Base-by-base conservation (phyloP, 2,888 invertebrate genomes). In the Cenopis cana region DNA sequence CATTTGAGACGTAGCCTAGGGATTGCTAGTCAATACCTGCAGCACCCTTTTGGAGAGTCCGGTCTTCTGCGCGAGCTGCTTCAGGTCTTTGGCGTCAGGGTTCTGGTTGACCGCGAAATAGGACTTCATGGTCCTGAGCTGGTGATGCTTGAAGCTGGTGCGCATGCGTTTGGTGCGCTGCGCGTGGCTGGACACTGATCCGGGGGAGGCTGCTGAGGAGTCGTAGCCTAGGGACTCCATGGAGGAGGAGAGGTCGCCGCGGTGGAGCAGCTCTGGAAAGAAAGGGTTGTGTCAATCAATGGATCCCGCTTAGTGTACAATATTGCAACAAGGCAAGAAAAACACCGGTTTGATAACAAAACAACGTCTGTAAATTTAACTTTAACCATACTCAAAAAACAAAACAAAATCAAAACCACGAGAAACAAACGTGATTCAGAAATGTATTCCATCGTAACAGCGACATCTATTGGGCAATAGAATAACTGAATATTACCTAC, bases 71-170 rank as follows among this genome's bases (percentile, higher is more conserved):
- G 99, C 98, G 76, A 99, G 94, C 85, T 99, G 98, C 87, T 99
- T 99, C 73, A 99, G 94, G 88, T 99, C 99, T 89, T 99, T 99
- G 68, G 99, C 99, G 85, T 99, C 99, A 0, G 99, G 99, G 91
- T 99, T 99, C 93, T 99, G 99, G 93, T 99, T 99, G 85, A 99
- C 97, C 64, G 98, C 97, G 89, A 99, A 99, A 89, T 99, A 99
- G 55, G 98, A 98, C 92, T 99, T 99, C 99, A 99, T 99, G 66
- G 99, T 99, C 74, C 99, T 94, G 74, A 99, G 95, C 89, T 99
- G 99, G 88, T 99, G 99, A 89, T 99, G 99, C 88, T 99, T 99
- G 94, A 99, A 99, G 78, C 99, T 99, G 62, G 99, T 99, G 70
- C 99, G 95, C 98, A 99, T 99, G 71, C 99, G 95, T 90, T 99